Base-by-base conservation (phyloP, 2,113 vertebrate species). In the Emberiza fucata region DNA sequence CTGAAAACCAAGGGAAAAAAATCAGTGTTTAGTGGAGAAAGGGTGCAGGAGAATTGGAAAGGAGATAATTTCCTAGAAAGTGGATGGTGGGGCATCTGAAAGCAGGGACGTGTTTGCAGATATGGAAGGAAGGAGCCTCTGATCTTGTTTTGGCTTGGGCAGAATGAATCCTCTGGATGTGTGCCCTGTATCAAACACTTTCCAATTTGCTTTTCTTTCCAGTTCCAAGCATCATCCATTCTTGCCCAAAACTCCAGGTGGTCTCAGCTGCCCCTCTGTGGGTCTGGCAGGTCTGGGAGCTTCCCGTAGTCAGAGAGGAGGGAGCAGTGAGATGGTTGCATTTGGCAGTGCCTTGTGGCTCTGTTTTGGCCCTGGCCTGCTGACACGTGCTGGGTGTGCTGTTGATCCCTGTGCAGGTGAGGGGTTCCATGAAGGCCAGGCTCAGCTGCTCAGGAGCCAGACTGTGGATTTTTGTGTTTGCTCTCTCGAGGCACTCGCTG, bases 291-390 rank as follows among this genome's bases (percentile, higher is more conserved):
- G 11, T 66, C 37, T 72, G 73, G 42, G 63, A 76, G 15, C 63
- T 18, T 21, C 27, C 44, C 47, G 5, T 47, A 0, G 14, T 69
- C 14, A 13, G 48, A 28, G 28, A 57, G 33, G 56, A 71, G 39
- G 12, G 33, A n/a, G 18, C 1, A 17, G 2, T 39, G 54, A n/a
- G 39, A 3, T 0, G 0, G 5, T 5, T 68, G 22, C 8, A 1
- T 39, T 81, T 76, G 54, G 50, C 15, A n/a, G 20, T 33, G 27
- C 37, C 40, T 25, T 1, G 1, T 60, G 53, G 45, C 4, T 82
- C 6, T 0, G 17, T 39, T 21, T 39, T 8, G 48, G 15, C 44
- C 4, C 20, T 28, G n/a, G 19, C 9, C 45, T 87, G 80, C 37
- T 51, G 37, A 1, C 8, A 5, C 21, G 31, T 35, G 51, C 4